Evolutionary conservation across 2,797 vertebrate genomes (phyloP).

Genomic region (Pangasius sanitwongsei): DNA sequence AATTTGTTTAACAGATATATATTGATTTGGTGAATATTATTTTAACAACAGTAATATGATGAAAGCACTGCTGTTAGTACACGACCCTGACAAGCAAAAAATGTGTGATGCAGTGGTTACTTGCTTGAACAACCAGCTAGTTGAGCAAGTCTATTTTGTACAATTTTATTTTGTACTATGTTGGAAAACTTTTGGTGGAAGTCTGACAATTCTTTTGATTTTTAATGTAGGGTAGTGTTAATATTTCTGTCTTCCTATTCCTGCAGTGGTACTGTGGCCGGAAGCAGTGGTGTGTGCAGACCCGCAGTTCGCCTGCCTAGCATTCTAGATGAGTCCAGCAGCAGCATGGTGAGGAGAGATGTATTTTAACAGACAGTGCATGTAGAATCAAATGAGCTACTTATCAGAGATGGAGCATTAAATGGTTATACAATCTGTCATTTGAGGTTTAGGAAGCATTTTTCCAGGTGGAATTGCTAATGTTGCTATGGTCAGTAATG

Average conservation of each 20-base stretch:
- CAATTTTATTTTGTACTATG: background rate
- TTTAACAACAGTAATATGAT: background rate
- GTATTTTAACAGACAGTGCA: constrained; percentile 49
- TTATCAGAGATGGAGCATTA: background rate
- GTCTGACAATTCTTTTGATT: background rate
- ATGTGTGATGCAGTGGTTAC: background rate
- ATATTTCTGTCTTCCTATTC: background rate
- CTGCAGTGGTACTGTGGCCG: constrained; percentile 52
- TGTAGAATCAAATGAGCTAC: background rate
- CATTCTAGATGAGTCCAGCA: constrained; percentile 66
- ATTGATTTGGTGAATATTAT: background rate
- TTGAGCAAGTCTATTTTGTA: background rate
- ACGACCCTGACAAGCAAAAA: background rate
- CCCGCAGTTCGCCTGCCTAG: constrained; percentile 49
- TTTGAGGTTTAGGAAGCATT: background rate
- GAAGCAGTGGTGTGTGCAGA: constrained; percentile 51
- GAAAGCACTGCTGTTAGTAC: background rate
- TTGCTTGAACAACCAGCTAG: background rate
- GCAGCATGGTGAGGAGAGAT: constrained; percentile 34
- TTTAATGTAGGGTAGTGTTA: background rate
- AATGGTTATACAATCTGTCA: background rate
- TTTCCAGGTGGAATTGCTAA: background rate
- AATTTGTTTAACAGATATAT: background rate
- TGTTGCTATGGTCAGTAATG: background rate
- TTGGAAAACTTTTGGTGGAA: background rate